A percentile compares a stretch with the other conserved stretches of the same genome.
Conservation (phyloP, 2,797 vertebrate genomes). For the Ptychobarbus kaznakovi region DNA sequence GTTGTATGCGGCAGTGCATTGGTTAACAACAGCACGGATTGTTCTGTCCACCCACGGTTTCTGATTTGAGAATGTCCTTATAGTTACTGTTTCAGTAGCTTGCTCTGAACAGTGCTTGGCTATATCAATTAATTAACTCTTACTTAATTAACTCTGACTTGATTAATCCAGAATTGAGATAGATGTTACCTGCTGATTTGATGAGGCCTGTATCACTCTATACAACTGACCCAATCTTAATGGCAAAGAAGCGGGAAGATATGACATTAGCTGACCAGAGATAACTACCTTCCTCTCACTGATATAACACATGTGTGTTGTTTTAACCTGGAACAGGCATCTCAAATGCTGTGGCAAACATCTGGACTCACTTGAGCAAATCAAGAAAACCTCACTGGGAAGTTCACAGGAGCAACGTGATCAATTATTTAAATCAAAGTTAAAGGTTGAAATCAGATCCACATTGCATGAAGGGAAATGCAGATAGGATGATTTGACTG, state of each 20-base stretch:
- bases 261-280: constrained; percentile 48
- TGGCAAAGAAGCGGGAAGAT: constrained; percentile 28
- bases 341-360: constrained; percentile 47
- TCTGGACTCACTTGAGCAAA: constrained; percentile 61
- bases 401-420: constrained; percentile 1
- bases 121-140: background rate
- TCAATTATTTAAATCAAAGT: constrained; percentile 29
- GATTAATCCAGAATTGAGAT: background rate
- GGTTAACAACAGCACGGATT: too few relatives aligned
- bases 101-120: background rate
- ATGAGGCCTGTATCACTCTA: background rate
- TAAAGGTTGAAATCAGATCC: constrained; percentile 33
- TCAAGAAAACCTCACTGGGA: constrained; percentile 46
- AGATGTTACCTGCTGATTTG: background rate
- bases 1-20: too few relatives aligned
- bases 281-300: constrained; percentile 33
- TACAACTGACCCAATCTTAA: background rate
- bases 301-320: constrained; percentile 46
- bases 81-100: too few relatives aligned
- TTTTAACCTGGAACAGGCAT: constrained; percentile 51
- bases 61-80: too few relatives aligned
- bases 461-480: constrained; percentile 5
- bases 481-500: constrained; percentile 30
- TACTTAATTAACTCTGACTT: background rate
- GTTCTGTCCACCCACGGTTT: too few relatives aligned